Evolutionary conservation across 2,888 invertebrate species (phyloP).

Genomic region (Gortyna flavago): DNA sequence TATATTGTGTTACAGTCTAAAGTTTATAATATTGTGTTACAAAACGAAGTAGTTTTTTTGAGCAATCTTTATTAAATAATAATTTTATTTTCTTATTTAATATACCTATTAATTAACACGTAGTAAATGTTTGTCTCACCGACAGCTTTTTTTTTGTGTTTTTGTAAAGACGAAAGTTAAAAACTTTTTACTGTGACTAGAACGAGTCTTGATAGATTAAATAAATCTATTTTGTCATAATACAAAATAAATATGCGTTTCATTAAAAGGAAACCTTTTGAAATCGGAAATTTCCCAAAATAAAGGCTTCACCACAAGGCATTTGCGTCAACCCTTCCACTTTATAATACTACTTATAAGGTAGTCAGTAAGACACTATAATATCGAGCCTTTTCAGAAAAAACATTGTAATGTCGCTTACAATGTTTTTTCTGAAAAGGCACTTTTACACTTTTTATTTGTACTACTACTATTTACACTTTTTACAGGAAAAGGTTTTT

Average conservation of each 20-base stretch:
- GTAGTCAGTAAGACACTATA: no score
- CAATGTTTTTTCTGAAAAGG: no score
- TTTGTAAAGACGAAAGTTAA: not conserved
- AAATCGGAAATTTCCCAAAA: not conserved
- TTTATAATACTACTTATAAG: not conserved
- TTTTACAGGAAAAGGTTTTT: no score
- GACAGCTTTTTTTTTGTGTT: not conserved
- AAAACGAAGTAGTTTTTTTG: not conserved
- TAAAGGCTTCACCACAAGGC: not conserved
- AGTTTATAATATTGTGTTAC: not conserved
- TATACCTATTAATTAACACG: not conserved
- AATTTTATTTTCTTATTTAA: not conserved
- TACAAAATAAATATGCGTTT: not conserved
- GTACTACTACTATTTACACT: no score
- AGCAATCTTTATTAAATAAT: not conserved
- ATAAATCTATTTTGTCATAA: not conserved
- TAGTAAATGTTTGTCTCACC: not conserved
- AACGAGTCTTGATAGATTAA: not conserved
- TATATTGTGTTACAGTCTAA: not conserved
- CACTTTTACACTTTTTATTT: no score
- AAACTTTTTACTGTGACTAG: not conserved
- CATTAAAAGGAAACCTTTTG: not conserved
- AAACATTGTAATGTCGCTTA: no score
- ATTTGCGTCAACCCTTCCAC: not conserved
- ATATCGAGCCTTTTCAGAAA: no score